phyloP scores from a whole-genome alignment of 2,888 invertebrate species.

The Eumerus sabulonum region DNA sequence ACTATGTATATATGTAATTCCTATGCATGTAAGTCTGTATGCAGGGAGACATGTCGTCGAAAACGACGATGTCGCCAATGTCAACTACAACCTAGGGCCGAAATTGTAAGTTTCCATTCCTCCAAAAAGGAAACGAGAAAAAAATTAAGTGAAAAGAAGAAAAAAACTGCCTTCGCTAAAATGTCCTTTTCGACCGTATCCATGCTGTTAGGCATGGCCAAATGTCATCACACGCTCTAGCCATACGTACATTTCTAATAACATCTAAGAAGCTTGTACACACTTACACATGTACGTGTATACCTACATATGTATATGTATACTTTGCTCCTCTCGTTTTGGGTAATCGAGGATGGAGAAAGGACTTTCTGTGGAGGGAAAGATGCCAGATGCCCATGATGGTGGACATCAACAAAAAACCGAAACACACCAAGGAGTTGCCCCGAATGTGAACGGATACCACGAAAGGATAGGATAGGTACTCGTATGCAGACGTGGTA shows the following conservation, averaged over 20 bases:
- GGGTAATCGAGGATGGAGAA: constrained; percentile 4
- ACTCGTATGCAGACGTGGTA: too few relatives aligned
- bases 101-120: constrained; percentile 42
- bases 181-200: constrained; percentile 49
- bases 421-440: constrained; percentile 21
- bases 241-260: constrained; percentile 40
- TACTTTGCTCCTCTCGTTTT: neutral
- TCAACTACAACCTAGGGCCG: constrained; percentile 6
- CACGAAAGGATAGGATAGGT: constrained; percentile 27
- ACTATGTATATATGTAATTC: neutral
- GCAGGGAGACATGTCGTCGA: constrained; percentile 14
- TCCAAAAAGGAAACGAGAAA: neutral
- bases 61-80: constrained; percentile 29
- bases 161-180: constrained; percentile 51
- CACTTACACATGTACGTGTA: constrained; percentile 24
- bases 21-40: constrained; percentile 21
- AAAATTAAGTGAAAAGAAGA: neutral
- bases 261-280: constrained; percentile 33
- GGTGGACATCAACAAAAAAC: constrained; percentile 19
- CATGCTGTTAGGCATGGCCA: constrained; percentile 27
- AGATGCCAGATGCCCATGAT: constrained; percentile 48
- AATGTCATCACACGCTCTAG: constrained; percentile 23
- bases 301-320: neutral
- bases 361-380: constrained; percentile 15
- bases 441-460: neutral